Percentiles rank a stretch among this genome's conserved stretches.
phyloP scores from a whole-genome alignment of 2,797 vertebrate species.

The Otus scops region DNA sequence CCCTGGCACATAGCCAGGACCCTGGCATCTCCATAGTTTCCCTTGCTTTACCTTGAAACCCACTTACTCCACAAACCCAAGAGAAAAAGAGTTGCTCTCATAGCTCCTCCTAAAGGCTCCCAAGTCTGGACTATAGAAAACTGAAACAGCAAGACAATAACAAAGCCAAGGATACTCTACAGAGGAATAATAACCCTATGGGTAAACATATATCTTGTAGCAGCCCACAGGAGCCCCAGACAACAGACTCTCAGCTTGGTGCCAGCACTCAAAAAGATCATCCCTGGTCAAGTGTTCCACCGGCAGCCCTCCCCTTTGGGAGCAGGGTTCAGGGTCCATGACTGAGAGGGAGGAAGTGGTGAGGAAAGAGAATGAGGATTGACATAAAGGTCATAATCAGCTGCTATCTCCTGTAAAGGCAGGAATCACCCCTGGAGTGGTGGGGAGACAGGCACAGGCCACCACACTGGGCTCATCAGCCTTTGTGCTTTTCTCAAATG shows the following conservation, averaged over 20 bases:
- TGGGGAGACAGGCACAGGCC: background rate
- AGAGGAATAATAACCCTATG: background rate
- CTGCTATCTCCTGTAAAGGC: background rate
- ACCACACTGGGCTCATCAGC: background rate
- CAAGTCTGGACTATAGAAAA: background rate
- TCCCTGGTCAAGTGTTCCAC: background rate
- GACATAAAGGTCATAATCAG: background rate
- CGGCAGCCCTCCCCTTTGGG: background rate
- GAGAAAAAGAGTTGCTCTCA: background rate
- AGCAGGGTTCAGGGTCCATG: background rate
- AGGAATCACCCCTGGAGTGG: background rate
- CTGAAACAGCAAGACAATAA: background rate
- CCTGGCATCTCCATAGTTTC: background rate
- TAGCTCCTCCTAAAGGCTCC: background rate
- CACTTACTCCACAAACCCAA: background rate
- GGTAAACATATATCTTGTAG: background rate
- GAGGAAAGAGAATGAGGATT: background rate
- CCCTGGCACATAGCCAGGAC: background rate
- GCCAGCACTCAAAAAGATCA: background rate
- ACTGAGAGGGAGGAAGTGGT: background rate
- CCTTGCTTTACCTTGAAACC: background rate
- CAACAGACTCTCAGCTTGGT: background rate
- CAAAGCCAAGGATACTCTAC: background rate
- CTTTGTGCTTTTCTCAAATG: background rate
- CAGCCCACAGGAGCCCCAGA: background rate